Evolutionary conservation across 2,113 vertebrate genomes (phyloP).

Genomic region (Bettongia penicillata): DNA sequence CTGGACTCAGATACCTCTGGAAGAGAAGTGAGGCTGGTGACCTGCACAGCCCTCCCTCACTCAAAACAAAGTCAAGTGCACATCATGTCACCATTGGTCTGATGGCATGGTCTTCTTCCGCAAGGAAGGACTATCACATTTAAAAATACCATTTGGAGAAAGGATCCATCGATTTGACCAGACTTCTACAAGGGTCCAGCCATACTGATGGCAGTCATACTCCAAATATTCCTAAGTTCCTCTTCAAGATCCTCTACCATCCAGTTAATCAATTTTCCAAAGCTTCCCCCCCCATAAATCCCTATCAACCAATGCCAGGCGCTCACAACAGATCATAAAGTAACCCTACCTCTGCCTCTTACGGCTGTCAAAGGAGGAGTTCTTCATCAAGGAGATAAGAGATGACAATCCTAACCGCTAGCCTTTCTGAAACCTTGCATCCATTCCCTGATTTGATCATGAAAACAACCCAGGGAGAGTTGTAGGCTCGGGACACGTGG

Average conservation of each 20-base stretch:
- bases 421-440: background rate
- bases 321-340: background rate
- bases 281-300: background rate
- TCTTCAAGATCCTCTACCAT: background rate
- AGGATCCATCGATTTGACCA: background rate
- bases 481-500: no score
- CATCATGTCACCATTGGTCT: no score
- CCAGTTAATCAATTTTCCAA: no score
- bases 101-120: no score
- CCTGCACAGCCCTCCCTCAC: no score
- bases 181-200: background rate
- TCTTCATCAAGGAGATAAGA: no score
- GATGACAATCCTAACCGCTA: background rate
- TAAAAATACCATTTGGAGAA: background rate
- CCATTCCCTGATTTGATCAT: no score
- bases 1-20: no score
- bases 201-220: background rate
- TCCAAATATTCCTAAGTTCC: background rate
- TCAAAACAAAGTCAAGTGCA: no score
- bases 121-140: background rate
- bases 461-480: no score
- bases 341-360: background rate
- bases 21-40: no score
- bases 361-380: background rate
- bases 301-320: background rate